Evolutionary conservation across 1,140 invertebrate species (phyloP).

Genomic region (Lethocerus indicus): DNA sequence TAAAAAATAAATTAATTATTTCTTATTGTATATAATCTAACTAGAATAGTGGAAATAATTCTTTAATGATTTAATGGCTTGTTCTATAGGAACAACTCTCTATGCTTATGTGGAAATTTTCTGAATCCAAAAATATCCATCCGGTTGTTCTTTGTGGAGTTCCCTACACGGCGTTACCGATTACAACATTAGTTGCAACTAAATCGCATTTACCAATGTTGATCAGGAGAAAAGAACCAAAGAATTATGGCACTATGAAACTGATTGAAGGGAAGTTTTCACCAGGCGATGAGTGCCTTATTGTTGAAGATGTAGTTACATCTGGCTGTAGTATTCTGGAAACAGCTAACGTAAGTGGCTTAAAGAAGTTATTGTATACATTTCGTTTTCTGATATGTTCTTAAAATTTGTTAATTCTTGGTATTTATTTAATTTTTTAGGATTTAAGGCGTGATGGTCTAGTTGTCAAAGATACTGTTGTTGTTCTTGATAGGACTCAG

Average conservation of each 20-base stretch:
- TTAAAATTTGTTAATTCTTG: no score
- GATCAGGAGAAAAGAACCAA: slow-evolving; percentile 76
- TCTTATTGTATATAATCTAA: no score
- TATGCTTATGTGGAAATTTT: slow-evolving; percentile 41
- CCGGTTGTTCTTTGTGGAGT: slow-evolving; percentile 80
- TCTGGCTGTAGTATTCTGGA: slow-evolving; percentile 87
- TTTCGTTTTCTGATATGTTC: no score
- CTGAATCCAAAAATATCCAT: slow-evolving; percentile 26
- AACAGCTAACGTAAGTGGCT: slow-evolving; percentile 46
- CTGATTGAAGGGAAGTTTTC: slow-evolving; percentile 81
- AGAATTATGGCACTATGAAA: slow-evolving; percentile 92
- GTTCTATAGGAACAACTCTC: slow-evolving; percentile 35
- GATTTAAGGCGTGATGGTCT: slow-evolving; percentile 58
- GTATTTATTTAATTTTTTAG: no score
- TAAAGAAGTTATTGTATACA: no score
- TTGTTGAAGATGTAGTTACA: slow-evolving; percentile 94
- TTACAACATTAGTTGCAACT: slow-evolving; percentile 70
- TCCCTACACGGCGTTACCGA: slow-evolving; percentile 88
- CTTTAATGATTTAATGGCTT: no score
- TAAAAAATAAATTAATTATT: no score
- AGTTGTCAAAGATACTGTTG: slow-evolving; percentile 57
- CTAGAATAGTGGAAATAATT: no score
- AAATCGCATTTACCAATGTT: slow-evolving; percentile 69
- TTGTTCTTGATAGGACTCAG: slow-evolving; percentile 86
- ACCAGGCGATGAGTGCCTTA: slow-evolving; percentile 60